Conservation (phyloP, 2,113 vertebrate genomes). For the Muntiacus reevesi region DNA sequence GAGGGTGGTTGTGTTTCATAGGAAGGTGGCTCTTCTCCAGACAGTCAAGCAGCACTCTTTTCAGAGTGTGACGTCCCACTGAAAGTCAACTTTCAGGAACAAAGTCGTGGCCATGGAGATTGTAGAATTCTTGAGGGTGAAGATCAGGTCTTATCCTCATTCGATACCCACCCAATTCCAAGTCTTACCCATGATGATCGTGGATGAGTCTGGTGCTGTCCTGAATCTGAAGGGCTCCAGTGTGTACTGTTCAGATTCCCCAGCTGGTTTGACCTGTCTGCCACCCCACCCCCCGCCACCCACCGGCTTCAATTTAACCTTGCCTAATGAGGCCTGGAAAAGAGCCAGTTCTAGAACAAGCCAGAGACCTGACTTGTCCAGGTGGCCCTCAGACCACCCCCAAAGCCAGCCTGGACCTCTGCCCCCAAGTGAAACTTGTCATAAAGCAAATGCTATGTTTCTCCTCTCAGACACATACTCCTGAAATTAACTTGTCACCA, state of each 20-base stretch:
- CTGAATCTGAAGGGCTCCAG: not conserved
- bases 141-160: not conserved
- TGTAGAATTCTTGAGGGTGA: not conserved
- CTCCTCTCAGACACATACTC: conserved; percentile 52
- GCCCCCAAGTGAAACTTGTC: not conserved
- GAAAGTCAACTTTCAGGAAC: not conserved
- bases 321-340: conserved; percentile 46
- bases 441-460: conserved; percentile 55
- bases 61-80: not conserved
- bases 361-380: conserved; percentile 45
- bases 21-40: not conserved
- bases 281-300: not conserved
- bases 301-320: not conserved
- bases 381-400: conserved; percentile 67
- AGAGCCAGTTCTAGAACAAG: conserved; percentile 26
- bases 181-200: not conserved
- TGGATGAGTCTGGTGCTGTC: not conserved
- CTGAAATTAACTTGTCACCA: conserved; percentile 60
- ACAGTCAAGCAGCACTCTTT: not conserved
- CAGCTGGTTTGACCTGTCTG: not conserved
- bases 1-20: not conserved
- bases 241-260: not conserved
- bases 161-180: too few species aligned
- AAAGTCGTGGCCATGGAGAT: not conserved
- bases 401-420: conserved; percentile 45